These are phyloP conservation scores for Equus quagga DNA, from an alignment of 2,113 vertebrate genomes.

Conservation along the genomic window DNA sequence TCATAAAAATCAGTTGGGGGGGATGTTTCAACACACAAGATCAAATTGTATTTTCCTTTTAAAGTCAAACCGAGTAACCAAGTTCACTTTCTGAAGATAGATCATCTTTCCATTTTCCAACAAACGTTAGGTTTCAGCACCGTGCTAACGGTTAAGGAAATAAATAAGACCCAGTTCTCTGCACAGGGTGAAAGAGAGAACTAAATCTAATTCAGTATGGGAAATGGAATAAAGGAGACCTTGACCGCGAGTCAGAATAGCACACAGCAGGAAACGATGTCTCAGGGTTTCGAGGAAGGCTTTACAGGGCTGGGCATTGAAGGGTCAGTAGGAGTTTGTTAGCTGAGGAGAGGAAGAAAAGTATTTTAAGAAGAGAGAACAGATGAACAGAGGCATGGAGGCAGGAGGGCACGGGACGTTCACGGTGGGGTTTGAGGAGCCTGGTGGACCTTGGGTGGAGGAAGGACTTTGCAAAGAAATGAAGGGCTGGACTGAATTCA, in stretches of 20 bases:
- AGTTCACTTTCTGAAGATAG: background rate
- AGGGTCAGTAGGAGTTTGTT: background rate
- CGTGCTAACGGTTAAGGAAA: background rate
- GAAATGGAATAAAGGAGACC: background rate
- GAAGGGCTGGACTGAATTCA: background rate
- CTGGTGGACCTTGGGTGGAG: fast-evolving
- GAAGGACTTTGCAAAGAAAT: background rate
- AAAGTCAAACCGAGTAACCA: background rate
- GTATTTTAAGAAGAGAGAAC: background rate
- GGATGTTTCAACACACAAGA: background rate
- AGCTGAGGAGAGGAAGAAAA: background rate
- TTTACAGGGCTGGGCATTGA: background rate
- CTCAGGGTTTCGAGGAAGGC: background rate
- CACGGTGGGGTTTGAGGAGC: background rate
- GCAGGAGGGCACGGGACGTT: background rate
- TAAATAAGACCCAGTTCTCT: background rate
- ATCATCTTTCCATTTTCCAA: background rate
- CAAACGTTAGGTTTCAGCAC: background rate
- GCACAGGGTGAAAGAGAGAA: background rate
- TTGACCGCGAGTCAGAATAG: background rate
- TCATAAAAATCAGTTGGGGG: background rate
- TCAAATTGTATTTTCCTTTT: background rate
- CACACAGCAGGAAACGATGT: background rate
- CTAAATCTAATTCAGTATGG: background rate
- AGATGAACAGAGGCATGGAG: too few relatives aligned